Percentiles rank a stretch among this genome's conserved stretches.
phyloP scores from a whole-genome alignment of 2,888 invertebrate genomes.

The Tridacna crocea region DNA sequence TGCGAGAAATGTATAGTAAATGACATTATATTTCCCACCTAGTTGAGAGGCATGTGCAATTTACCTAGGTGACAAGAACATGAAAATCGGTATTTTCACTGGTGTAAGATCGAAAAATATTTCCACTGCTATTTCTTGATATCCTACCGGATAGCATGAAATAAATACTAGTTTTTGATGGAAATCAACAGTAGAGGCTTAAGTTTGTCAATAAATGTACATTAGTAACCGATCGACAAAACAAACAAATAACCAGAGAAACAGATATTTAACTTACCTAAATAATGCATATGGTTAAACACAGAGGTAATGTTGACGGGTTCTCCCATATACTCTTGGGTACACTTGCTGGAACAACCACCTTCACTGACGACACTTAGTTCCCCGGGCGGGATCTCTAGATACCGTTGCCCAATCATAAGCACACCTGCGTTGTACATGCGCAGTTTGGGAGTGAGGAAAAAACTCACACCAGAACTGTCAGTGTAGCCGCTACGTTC shows the following conservation, averaged over 20 bases:
- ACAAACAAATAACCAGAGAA: neutral
- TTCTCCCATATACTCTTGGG: conserved; percentile 31
- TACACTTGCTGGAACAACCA: conserved; percentile 37
- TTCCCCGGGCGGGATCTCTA: conserved; percentile 69
- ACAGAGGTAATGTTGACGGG: conserved; percentile 46
- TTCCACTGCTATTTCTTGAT: too few species aligned
- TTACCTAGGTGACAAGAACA: too few species aligned
- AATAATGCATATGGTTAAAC: conserved; percentile 57
- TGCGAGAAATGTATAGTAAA: too few species aligned
- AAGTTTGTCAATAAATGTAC: neutral
- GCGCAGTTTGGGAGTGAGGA: conserved; percentile 63
- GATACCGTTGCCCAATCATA: conserved; percentile 55
- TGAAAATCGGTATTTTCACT: too few species aligned
- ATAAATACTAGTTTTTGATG: too few species aligned
- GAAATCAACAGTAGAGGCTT: neutral
- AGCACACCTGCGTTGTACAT: conserved; percentile 63
- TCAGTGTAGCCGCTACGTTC: conserved; percentile 60
- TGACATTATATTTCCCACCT: too few species aligned
- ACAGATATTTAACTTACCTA: conserved; percentile 36
- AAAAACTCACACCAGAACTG: conserved; percentile 68
- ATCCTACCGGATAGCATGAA: too few species aligned
- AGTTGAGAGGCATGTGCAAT: too few species aligned
- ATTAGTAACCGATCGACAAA: neutral
- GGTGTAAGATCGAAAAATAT: too few species aligned
- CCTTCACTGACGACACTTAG: conserved; percentile 3